Conservation (phyloP, 2,888 invertebrate genomes). For the Trachelus iudaicus region DNA sequence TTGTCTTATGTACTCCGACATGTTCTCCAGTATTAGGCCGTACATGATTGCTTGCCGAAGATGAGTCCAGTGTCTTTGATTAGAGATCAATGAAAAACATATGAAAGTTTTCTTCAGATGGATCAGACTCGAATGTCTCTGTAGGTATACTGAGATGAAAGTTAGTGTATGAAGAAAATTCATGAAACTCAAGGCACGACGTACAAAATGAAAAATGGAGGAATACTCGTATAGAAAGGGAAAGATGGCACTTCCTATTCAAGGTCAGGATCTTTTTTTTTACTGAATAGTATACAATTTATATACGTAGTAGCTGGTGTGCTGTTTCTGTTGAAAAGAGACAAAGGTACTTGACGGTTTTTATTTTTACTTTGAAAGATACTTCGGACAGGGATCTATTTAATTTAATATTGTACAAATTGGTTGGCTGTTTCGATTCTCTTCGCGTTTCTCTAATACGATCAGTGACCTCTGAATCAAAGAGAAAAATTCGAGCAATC, state of each 20-base stretch:
- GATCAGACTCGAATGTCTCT: neutral
- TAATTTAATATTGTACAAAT: neutral
- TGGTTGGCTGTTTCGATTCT: constrained; percentile 21
- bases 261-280: neutral
- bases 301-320: neutral
- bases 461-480: constrained; percentile 41
- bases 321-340: neutral
- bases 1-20: constrained; percentile 91
- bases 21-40: constrained; percentile 93
- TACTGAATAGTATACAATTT: neutral
- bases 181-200: neutral
- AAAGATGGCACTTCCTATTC: neutral
- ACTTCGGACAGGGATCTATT: neutral
- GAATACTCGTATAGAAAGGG: neutral
- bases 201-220: neutral
- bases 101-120: neutral
- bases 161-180: neutral
- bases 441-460: constrained; percentile 32
- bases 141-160: neutral
- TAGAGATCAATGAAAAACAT: neutral
- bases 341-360: neutral
- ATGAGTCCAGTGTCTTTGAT: neutral
- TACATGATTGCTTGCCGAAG: constrained; percentile 76
- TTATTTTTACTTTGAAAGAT: neutral
- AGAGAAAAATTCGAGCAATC: constrained; percentile 31